A percentile compares a stretch with the other conserved stretches of the same genome.
Conservation (phyloP, 2,888 invertebrate genomes). For the Diaprepes abbreviatus region DNA sequence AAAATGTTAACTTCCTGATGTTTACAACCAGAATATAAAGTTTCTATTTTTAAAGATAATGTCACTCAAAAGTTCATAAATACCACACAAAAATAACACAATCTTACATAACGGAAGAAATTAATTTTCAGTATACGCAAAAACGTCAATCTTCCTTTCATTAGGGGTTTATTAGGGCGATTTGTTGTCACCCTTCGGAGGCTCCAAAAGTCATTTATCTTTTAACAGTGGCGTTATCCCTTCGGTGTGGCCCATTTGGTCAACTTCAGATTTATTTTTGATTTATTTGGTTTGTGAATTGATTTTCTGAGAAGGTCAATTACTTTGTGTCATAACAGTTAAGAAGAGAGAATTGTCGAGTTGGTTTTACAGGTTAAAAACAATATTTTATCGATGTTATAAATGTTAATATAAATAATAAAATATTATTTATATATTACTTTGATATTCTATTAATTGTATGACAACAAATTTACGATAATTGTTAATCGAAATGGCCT, state of each 20-base stretch:
- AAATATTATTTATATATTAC: too few species aligned
- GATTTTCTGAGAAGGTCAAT: background rate
- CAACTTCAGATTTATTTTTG: slow-evolving; percentile 17
- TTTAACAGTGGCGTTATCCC: slow-evolving; percentile 41
- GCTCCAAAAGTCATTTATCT: slow-evolving; percentile 37
- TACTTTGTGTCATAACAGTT: too few species aligned
- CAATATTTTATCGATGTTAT: too few species aligned
- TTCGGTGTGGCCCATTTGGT: slow-evolving; percentile 43
- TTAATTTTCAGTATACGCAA: slow-evolving; percentile 33
- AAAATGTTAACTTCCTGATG: too few species aligned
- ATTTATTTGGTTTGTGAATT: slow-evolving; percentile 1
- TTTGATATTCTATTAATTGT: too few species aligned
- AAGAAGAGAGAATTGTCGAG: too few species aligned
- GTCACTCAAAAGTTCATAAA: background rate
- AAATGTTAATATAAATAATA: too few species aligned
- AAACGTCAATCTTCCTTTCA: slow-evolving; percentile 33
- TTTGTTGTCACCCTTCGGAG: slow-evolving; percentile 42
- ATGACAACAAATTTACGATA: too few species aligned
- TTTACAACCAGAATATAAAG: too few species aligned
- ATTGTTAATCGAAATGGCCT: too few species aligned
- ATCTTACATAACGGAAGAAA: slow-evolving; percentile 41
- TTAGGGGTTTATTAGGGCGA: slow-evolving; percentile 36
- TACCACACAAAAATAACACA: slow-evolving; percentile 17
- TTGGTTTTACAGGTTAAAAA: too few species aligned
- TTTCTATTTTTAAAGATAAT: background rate